Base-by-base conservation (phyloP, 2,113 vertebrate species). In the Anseranas semipalmata region DNA sequence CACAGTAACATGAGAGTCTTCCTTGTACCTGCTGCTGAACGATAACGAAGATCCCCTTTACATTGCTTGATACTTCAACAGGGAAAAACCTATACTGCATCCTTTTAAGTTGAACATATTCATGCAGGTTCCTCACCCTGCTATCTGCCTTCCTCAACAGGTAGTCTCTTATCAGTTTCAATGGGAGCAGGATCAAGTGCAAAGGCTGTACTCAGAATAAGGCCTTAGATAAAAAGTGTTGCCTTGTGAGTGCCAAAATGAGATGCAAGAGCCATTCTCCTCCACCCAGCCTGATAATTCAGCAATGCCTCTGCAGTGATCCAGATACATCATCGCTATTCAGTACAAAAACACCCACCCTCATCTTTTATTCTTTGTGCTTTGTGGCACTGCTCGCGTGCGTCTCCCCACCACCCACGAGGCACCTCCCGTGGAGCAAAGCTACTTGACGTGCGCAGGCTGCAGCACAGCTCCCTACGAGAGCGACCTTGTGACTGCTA, bases 1-100 rank as follows among this genome's bases (percentile, higher is more conserved):
- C 8, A 59, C 28, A 85, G 21, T 39, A 66, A 66, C 32, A 16
- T 19, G 22, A 90, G 33, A 37, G 2, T 67, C 16, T 76, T 74
- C 39, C 37, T 85, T 68, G 80, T 86, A 88, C 87, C 71, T 73
- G 35, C 59, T 92, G 53, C 41, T 80, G 72, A 92, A 74, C 0
- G 28, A 52, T 86, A 92, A 94, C 79, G 53, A 90, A 86, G 83
- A 90, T 62, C 27, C 9, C 19, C 83, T 91, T 89, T 62, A 59
- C n/a, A 43, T 25, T 67, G 65, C 65, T 87, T 71, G 60, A 67
- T 24, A 45, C 39, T 62, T 50, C 24, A 95, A 74, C 46, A 67
- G 59, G 24, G 37, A 46, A 91, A 77, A 3, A 7, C 43, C 73
- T 58, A 6, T 14, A 32, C 32, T 48, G 25, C 41, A 74, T 21